Evolutionary conservation across 2,888 invertebrate species (phyloP), one percentile per base, ranked within the genome.

Genomic region (Rhyacophila evoluta): DNA sequence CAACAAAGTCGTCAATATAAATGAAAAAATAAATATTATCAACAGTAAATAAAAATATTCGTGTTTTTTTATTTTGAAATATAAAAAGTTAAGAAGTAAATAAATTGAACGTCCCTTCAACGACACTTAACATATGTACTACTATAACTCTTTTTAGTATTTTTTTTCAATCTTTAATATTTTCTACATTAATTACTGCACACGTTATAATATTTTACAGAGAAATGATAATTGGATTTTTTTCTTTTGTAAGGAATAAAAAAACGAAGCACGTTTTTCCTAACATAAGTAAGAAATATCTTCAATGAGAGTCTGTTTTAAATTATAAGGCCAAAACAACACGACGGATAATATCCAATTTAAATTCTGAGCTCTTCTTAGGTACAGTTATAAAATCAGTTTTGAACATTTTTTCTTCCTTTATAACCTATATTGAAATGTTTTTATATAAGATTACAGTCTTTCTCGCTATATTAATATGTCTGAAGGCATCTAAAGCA

Each of bases 311-410:
- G 25, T 15, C 55, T 25, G 25, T 55, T 55, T 2, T 55, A 55
- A 55, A 25, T 55, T 55, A 55, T 55, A 55, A 55, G 25, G 8
- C 55, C 15, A 55, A 55, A 55, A 25, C 55, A 55, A 10, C 55
- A 55, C 55, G 55, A 55, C 55, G 55, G 55, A 55, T 55, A 55
- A 55, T 55, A 55, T 55, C 55, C 55, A 55, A 55, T 55, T 55
- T 55, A 55, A 55, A 55, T 55, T 55, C 55, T 55, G 55, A 55
- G 10, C 55, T 55, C 19, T 55, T 19, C 19, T 55, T 55, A 55
- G 55, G 55, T 55, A 55, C 55, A 19, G 55, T 55, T 55, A 25
- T 55, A 55, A 55, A 55, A 55, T 55, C 55, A 55, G 55, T 25
- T 55, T 55, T 55, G 6, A 55, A 19, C 19, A 55, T 55, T 55